Evolutionary conservation across 2,113 vertebrate genomes (phyloP).

Genomic region (Hemiscyllium ocellatum): DNA sequence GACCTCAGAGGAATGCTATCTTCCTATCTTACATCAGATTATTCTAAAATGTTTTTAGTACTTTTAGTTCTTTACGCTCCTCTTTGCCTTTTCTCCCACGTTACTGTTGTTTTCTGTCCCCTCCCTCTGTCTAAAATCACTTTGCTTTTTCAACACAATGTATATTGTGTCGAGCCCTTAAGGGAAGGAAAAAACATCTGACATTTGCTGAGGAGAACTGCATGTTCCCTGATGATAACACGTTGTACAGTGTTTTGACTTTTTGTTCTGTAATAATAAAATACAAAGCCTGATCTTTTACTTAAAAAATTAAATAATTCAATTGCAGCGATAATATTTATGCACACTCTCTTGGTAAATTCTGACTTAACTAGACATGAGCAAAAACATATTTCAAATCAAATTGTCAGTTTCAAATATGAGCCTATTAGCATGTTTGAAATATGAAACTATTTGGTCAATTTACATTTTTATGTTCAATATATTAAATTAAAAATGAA

Average conservation of each 20-base stretch:
- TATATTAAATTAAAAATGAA: neutral
- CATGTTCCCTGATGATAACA: constrained; percentile 26
- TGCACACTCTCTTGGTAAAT: neutral
- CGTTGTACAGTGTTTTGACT: constrained; percentile 24
- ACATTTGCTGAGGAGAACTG: constrained; percentile 22
- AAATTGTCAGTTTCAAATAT: constrained; percentile 10
- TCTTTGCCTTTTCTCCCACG: neutral
- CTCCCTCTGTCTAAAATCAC: neutral
- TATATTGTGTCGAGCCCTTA: neutral
- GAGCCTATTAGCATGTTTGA: neutral
- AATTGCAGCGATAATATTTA: neutral
- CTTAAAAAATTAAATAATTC: neutral
- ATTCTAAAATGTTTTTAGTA: neutral
- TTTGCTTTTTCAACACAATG: neutral
- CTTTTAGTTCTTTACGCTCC: neutral
- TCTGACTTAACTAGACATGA: neutral
- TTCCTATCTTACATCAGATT: neutral
- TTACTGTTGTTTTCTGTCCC: neutral
- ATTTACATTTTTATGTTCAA: neutral
- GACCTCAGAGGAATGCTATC: neutral
- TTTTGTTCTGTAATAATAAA: constrained; percentile 27
- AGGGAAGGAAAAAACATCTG: neutral
- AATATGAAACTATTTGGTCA: neutral
- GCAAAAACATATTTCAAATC: neutral
- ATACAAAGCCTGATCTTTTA: neutral